Evolutionary conservation across 2,113 vertebrate genomes (phyloP).

Genomic region (Poicephalus meyeri): DNA sequence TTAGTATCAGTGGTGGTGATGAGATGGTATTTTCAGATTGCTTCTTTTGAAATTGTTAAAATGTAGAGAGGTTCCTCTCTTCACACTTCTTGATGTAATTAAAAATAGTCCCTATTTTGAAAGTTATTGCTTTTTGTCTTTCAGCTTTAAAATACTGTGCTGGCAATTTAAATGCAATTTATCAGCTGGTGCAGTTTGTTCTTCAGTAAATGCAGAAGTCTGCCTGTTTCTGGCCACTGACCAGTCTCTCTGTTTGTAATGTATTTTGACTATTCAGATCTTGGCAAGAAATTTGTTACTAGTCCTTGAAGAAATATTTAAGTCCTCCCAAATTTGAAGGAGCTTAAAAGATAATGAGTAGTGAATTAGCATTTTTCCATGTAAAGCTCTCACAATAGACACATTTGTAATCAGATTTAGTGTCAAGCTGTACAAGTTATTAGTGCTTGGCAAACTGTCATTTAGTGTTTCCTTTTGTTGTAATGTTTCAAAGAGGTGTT

Average conservation of each 20-base stretch:
- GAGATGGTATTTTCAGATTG: not conserved
- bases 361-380: conserved; percentile 35
- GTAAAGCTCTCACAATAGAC: conserved; percentile 1
- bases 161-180: not conserved
- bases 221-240: conserved; percentile 6
- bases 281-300: not conserved
- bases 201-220: not conserved
- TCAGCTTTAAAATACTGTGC: not conserved
- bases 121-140: not conserved
- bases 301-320: not conserved
- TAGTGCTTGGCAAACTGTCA: conserved; percentile 19
- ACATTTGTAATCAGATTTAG: conserved; percentile 40
- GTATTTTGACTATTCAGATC: not conserved
- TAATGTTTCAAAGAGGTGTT: not conserved
- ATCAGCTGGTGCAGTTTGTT: conserved; percentile 27
- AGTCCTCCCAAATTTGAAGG: conserved; percentile 11
- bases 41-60: not conserved
- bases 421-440: not conserved
- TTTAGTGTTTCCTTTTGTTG: conserved; percentile 6
- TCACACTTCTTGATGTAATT: not conserved
- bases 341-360: conserved; percentile 23
- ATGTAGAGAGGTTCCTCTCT: not conserved
- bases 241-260: conserved; percentile 4
- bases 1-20: not conserved
- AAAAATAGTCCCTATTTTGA: not conserved